Conservation (phyloP, 2,113 vertebrate genomes). For the Upupa epops region DNA sequence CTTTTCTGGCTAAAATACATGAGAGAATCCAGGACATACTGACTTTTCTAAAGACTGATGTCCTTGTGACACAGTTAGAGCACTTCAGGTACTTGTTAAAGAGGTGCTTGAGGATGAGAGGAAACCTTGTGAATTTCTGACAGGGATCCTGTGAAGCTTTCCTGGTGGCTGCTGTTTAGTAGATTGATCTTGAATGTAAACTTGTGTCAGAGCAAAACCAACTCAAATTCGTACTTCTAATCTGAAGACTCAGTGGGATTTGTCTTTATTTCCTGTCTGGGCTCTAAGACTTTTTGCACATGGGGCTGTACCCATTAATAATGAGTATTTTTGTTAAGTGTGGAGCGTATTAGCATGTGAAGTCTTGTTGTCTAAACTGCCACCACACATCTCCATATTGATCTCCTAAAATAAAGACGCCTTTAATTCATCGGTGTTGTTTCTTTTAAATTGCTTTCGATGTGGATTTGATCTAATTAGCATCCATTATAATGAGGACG, state of each 20-base stretch:
- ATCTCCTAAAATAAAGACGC: not conserved
- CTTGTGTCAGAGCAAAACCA: not conserved
- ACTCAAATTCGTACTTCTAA: not conserved
- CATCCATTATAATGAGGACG: slow-evolving; percentile 50
- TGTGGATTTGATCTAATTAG: slow-evolving; percentile 60
- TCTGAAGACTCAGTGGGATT: not conserved
- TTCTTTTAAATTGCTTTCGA: slow-evolving; percentile 28
- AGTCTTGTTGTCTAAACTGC: slow-evolving; percentile 4
- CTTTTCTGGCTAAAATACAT: not conserved
- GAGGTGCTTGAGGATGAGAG: not conserved
- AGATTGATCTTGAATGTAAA: not conserved
- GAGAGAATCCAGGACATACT: not conserved
- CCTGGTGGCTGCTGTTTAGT: not conserved
- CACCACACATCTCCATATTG: not conserved
- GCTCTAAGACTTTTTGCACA: not conserved
- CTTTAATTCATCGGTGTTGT: slow-evolving; percentile 6
- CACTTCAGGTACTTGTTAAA: not conserved
- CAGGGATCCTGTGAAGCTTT: not conserved
- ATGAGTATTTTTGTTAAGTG: not conserved
- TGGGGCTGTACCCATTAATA: not conserved
- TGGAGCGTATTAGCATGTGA: slow-evolving; percentile 17
- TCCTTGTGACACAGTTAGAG: not conserved
- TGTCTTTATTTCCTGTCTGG: not conserved
- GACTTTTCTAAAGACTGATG: not conserved
- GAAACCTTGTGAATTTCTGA: not conserved